A percentile compares a stretch with the other conserved stretches of the same genome.
Evolutionary conservation across 2,797 vertebrate species (phyloP).

Genomic region (Dendrocincla fuliginosa): DNA sequence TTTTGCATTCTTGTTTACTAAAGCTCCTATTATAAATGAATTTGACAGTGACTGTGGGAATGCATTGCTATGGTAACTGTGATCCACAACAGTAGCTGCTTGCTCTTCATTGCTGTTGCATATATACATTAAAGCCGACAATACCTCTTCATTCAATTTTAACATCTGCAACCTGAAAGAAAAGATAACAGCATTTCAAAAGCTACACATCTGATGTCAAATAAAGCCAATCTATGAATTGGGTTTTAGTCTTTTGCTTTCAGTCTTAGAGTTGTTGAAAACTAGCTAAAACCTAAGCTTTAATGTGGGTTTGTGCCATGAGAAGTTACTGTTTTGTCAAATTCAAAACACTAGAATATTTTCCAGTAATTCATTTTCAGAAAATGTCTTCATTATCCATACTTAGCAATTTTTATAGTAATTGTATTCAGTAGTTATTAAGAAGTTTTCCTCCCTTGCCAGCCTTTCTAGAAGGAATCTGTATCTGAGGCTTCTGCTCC

Average conservation of each 20-base stretch:
- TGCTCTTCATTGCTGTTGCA: conserved; percentile 3
- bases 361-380: not conserved
- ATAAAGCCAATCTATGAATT: not conserved
- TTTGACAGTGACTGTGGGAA: conserved; percentile 32
- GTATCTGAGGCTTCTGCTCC: not conserved
- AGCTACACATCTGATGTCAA: not conserved
- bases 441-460: not conserved
- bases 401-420: not conserved
- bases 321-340: not conserved
- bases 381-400: not conserved
- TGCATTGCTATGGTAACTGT: conserved; percentile 68
- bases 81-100: conserved; percentile 48
- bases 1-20: conserved; percentile 29
- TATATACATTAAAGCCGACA: conserved; percentile 17
- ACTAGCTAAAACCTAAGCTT: not conserved
- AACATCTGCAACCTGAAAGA: not conserved
- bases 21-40: conserved; percentile 29
- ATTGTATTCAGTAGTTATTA: not conserved
- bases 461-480: not conserved
- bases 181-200: not conserved
- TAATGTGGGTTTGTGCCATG: not conserved
- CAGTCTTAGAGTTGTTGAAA: not conserved
- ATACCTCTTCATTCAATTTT: not conserved
- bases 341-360: not conserved
- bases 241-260: not conserved